Conservation (phyloP, 2,888 invertebrate genomes). For the Exocentrus adspersus region DNA sequence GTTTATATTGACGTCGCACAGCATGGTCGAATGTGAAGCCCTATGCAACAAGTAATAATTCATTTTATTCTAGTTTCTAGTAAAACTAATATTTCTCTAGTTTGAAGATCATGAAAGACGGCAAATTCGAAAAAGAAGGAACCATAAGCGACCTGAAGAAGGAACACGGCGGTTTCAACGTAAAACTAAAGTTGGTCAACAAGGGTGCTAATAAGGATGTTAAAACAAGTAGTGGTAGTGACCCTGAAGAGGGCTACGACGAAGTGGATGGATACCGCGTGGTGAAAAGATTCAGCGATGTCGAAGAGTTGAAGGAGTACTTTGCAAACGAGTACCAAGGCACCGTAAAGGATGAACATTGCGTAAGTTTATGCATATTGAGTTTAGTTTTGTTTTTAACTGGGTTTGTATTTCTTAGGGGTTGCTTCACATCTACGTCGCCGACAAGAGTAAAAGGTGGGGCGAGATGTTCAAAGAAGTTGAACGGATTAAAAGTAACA, state of each 20-base stretch:
- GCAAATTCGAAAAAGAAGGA: conserved; percentile 78
- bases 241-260: background rate
- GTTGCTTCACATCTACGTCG: conserved; percentile 76
- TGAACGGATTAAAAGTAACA: conserved; percentile 64
- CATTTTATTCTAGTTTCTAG: too few relatives aligned
- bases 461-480: conserved; percentile 76
- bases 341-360: conserved; percentile 56
- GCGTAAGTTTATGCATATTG: conserved; percentile 45
- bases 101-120: conserved; percentile 85
- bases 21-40: conserved; percentile 89
- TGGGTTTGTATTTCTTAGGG: conserved; percentile 65
- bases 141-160: conserved; percentile 81
- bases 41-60: conserved; percentile 70
- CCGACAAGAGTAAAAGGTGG: conserved; percentile 70
- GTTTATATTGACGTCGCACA: conserved; percentile 84
- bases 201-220: background rate
- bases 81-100: conserved; percentile 63
- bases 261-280: conserved; percentile 22
- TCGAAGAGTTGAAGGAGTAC: conserved; percentile 39
- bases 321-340: conserved; percentile 38
- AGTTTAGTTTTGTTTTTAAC: background rate
- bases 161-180: conserved; percentile 64
- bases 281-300: conserved; percentile 28
- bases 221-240: background rate
- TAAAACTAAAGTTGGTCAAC: conserved; percentile 54